These are phyloP conservation scores for Hipparchia semele DNA, from an alignment of 2,888 invertebrate species.

Conservation along the genomic window DNA sequence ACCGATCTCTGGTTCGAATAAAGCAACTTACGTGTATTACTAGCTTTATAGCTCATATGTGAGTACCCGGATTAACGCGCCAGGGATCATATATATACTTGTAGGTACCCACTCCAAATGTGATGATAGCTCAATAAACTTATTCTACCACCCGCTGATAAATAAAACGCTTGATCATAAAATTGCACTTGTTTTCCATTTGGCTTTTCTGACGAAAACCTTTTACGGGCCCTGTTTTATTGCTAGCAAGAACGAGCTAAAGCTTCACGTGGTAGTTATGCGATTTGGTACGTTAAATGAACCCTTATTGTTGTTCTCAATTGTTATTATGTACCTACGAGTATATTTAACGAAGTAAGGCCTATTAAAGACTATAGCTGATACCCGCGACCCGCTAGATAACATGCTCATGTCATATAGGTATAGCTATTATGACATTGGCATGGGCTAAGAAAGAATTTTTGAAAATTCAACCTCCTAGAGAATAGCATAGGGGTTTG, in stretches of 20 bases:
- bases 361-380: neutral
- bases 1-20: too few relatives aligned
- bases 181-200: conserved; percentile 43
- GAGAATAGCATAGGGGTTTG: too few relatives aligned
- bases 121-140: conserved; percentile 47
- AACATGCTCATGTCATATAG: too few relatives aligned
- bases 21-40: neutral
- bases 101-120: conserved; percentile 36
- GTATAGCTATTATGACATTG: too few relatives aligned
- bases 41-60: neutral
- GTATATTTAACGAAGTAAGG: neutral
- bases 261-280: conserved; percentile 22
- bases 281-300: conserved; percentile 6
- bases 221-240: conserved; percentile 19
- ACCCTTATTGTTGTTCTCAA: neutral
- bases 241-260: neutral
- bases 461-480: too few relatives aligned
- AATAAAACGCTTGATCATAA: conserved; percentile 66
- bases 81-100: neutral
- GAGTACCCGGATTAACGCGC: neutral
- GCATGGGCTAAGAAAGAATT: too few relatives aligned
- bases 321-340: too few relatives aligned
- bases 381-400: too few relatives aligned
- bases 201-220: conserved; percentile 32
- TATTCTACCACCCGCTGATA: conserved; percentile 64